Evolutionary conservation across 2,888 invertebrate species (phyloP).

Genomic region (Ormyrus pomaceus): DNA sequence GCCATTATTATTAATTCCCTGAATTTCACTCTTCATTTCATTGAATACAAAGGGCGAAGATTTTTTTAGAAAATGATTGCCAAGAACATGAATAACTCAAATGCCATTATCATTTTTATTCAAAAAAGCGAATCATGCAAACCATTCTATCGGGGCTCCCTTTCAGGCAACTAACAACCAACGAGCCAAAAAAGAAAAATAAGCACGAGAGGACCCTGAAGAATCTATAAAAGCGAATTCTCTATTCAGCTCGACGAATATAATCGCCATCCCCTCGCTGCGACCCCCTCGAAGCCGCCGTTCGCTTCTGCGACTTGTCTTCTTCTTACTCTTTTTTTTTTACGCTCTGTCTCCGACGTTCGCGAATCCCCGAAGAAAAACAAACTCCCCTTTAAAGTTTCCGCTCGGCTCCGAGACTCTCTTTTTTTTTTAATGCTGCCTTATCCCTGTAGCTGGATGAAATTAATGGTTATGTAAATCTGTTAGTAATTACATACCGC

Average conservation of each 20-base stretch:
- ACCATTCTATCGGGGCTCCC: neutral
- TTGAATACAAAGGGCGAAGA: too few relatives aligned
- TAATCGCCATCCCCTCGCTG: too few relatives aligned
- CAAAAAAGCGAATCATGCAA: constrained; percentile 24
- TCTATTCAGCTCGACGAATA: constrained; percentile 28
- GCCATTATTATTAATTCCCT: too few relatives aligned
- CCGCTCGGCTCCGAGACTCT: neutral
- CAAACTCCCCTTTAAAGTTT: constrained; percentile 55
- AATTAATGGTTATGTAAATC: too few relatives aligned
- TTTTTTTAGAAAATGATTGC: constrained; percentile 13
- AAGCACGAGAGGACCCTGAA: neutral
- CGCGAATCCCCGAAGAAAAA: constrained; percentile 39
- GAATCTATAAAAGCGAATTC: constrained; percentile 37
- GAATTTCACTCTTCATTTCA: too few relatives aligned
- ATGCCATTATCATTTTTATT: constrained; percentile 16
- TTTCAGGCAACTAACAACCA: constrained; percentile 1
- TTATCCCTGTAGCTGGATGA: constrained; percentile 2
- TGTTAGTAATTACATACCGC: too few relatives aligned
- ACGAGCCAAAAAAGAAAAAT: neutral
- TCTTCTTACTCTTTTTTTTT: neutral
- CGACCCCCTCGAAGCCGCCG: neutral
- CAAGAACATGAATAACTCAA: constrained; percentile 24
- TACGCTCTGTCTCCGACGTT: neutral
- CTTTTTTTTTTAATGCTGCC: constrained; percentile 1
- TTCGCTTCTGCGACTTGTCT: neutral